phyloP scores from a whole-genome alignment of 2,888 invertebrate species.

The Melieria omissa region DNA sequence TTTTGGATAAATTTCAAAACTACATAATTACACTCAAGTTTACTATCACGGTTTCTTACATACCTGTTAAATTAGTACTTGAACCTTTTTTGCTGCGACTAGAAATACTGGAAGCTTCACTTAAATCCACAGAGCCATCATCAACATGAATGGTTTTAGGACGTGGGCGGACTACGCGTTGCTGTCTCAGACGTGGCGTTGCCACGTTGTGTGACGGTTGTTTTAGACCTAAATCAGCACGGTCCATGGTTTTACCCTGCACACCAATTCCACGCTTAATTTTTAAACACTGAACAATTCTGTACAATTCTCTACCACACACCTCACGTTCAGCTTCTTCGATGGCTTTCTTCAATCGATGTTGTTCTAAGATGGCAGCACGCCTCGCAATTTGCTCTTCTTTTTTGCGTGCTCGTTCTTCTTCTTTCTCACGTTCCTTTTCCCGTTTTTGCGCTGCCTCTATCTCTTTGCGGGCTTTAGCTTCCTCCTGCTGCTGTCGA shows the following conservation, averaged over 20 bases:
- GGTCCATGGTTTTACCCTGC: constrained; percentile 84
- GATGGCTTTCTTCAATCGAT: constrained; percentile 91
- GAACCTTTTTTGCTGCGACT: constrained; percentile 84
- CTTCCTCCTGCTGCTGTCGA: constrained; percentile 90
- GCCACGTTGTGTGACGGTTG: constrained; percentile 59
- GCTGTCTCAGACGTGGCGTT: constrained; percentile 73
- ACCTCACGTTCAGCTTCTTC: constrained; percentile 92
- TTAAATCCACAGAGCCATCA: constrained; percentile 80
- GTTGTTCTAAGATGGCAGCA: constrained; percentile 89
- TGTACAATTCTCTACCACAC: constrained; percentile 12
- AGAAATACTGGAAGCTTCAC: constrained; percentile 79
- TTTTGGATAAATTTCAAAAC: constrained; percentile 5
- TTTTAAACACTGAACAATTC: neutral
- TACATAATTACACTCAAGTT: neutral
- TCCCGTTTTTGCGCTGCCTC: constrained; percentile 81
- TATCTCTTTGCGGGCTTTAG: constrained; percentile 84
- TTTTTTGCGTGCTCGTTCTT: constrained; percentile 78
- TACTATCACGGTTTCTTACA: constrained; percentile 43
- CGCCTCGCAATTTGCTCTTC: constrained; percentile 90
- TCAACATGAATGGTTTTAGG: constrained; percentile 94
- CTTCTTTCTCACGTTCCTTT: constrained; percentile 79
- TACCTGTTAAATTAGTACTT: constrained; percentile 84
- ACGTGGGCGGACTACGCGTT: constrained; percentile 77
- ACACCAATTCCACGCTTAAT: neutral
- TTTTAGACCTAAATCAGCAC: constrained; percentile 72